Evolutionary conservation across 2,888 invertebrate species (phyloP).

Genomic region (Diplazon laetatorius): DNA sequence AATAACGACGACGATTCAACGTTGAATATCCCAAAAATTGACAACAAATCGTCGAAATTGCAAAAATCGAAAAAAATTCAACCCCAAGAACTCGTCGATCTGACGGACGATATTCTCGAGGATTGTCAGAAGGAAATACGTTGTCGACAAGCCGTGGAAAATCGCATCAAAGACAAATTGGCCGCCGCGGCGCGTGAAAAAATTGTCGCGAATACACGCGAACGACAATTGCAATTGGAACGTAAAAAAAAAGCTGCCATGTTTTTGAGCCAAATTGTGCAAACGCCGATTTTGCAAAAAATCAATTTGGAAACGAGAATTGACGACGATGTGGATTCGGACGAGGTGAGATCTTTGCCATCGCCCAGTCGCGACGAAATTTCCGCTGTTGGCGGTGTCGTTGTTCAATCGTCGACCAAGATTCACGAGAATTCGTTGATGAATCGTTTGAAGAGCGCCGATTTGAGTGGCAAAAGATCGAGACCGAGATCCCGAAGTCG

Average conservation of each 20-base stretch:
- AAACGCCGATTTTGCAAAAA: slow-evolving; percentile 64
- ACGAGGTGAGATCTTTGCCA: slow-evolving; percentile 77
- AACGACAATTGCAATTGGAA: slow-evolving; percentile 87
- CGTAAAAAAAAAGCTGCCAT: slow-evolving; percentile 92
- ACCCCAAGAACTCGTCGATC: slow-evolving; percentile 78
- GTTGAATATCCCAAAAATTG: slow-evolving; percentile 29
- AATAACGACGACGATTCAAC: slow-evolving; percentile 50
- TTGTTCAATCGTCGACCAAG: slow-evolving; percentile 67
- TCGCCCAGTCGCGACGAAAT: slow-evolving; percentile 73
- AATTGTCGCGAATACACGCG: slow-evolving; percentile 79
- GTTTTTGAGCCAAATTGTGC: slow-evolving; percentile 86
- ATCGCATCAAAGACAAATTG: slow-evolving; percentile 85
- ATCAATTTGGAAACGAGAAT: slow-evolving; percentile 58
- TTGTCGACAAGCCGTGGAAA: slow-evolving; percentile 83
- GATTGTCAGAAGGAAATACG: slow-evolving; percentile 78
- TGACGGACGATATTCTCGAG: slow-evolving; percentile 80
- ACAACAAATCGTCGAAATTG: slow-evolving; percentile 41
- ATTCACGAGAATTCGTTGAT: slow-evolving; percentile 73
- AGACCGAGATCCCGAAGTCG: slow-evolving; percentile 72
- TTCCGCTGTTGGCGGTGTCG: too few species aligned
- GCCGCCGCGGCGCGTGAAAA: slow-evolving; percentile 85
- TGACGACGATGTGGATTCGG: slow-evolving; percentile 75
- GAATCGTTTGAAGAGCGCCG: slow-evolving; percentile 77
- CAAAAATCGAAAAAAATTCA: slow-evolving; percentile 78
- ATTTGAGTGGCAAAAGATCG: slow-evolving; percentile 75